Conservation (phyloP, 2,113 vertebrate genomes). For the Chunga burmeisteri region DNA sequence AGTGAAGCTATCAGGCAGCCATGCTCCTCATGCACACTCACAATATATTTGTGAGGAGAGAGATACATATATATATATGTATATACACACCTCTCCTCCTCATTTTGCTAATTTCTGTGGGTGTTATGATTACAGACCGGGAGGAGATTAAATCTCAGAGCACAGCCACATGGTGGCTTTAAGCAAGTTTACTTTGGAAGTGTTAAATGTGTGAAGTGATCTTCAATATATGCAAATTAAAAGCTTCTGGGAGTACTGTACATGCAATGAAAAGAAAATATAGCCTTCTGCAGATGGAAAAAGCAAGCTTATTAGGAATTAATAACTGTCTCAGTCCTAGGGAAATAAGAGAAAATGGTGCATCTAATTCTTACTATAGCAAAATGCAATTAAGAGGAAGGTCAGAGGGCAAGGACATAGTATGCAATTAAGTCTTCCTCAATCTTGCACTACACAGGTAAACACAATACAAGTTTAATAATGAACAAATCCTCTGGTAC, state of each 20-base stretch:
- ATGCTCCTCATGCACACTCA: neutral
- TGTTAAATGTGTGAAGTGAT: slow-evolving; percentile 52
- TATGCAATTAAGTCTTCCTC: slow-evolving; percentile 57
- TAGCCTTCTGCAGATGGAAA: slow-evolving; percentile 37
- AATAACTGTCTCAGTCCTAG: slow-evolving; percentile 55
- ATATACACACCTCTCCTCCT: neutral
- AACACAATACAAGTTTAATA: slow-evolving; percentile 51
- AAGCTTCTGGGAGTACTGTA: slow-evolving; percentile 44
- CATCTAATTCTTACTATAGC: slow-evolving; percentile 40
- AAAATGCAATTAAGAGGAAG: slow-evolving; percentile 63
- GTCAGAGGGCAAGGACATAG: slow-evolving; percentile 54
- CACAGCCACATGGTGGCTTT: neutral
- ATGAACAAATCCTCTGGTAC: slow-evolving; percentile 57
- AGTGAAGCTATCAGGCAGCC: neutral
- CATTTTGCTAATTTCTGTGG: neutral
- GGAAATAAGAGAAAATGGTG: slow-evolving; percentile 53
- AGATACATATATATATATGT: neutral
- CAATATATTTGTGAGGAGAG: neutral
- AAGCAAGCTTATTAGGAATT: slow-evolving; percentile 56
- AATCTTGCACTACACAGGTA: slow-evolving; percentile 38
- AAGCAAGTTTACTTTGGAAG: slow-evolving; percentile 41
- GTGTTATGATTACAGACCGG: neutral
- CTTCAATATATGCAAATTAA: slow-evolving; percentile 58
- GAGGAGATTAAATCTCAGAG: slow-evolving; percentile 1
- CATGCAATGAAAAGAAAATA: slow-evolving; percentile 40